phyloP scores from a whole-genome alignment of 2,888 invertebrate species.

The Busseola fusca region DNA sequence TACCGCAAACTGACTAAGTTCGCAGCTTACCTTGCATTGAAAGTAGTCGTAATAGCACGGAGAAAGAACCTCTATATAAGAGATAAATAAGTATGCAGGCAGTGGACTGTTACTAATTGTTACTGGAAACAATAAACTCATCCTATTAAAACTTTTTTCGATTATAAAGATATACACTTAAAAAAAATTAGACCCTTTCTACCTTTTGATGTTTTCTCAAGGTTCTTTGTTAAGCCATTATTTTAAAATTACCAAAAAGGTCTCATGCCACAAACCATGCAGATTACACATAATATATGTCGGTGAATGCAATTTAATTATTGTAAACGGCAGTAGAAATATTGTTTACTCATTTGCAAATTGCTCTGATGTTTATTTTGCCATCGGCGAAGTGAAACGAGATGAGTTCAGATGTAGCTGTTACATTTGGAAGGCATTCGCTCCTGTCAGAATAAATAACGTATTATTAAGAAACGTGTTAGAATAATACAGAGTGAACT shows the following conservation, averaged over 20 bases:
- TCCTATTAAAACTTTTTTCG: neutral
- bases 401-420: neutral
- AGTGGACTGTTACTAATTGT: neutral
- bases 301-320: neutral
- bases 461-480: neutral
- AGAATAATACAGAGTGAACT: neutral
- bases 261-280: neutral
- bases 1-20: conserved; percentile 50
- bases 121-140: neutral
- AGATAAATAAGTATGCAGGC: neutral
- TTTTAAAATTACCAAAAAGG: neutral
- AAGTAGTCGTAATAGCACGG: conserved; percentile 15
- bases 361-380: conserved; percentile 13
- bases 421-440: neutral
- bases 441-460: neutral
- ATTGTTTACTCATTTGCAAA: conserved; percentile 22
- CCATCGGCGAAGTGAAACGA: neutral
- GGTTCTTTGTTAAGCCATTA: neutral
- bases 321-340: neutral
- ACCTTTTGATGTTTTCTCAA: neutral
- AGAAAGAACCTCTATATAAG: neutral
- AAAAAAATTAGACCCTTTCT: neutral
- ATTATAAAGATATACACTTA: neutral
- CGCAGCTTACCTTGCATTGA: conserved; percentile 22
- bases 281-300: neutral